Evolutionary conservation across 2,888 invertebrate species (phyloP).

Genomic region (Eristalinus aeneus): DNA sequence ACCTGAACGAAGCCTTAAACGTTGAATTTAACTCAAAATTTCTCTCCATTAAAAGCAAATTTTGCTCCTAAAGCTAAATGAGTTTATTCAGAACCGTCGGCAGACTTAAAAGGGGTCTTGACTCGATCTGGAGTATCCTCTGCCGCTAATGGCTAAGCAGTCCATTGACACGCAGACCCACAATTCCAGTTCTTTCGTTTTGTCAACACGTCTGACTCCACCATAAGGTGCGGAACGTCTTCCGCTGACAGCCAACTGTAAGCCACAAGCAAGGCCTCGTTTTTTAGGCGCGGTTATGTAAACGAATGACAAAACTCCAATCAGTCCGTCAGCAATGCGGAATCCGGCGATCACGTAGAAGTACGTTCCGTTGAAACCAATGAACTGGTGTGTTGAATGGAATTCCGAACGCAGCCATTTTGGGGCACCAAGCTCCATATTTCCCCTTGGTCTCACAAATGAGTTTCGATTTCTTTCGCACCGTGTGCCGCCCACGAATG

Average conservation of each 20-base stretch:
- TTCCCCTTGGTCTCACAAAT: background rate
- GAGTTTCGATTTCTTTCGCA: background rate
- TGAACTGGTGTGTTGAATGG: slow-evolving; percentile 50
- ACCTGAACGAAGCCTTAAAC: too few relatives aligned
- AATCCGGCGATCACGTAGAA: slow-evolving; percentile 48
- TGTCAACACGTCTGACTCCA: background rate
- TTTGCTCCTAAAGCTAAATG: too few relatives aligned
- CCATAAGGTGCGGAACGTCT: background rate
- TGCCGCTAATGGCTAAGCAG: too few relatives aligned
- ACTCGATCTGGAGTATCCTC: too few relatives aligned
- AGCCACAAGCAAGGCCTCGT: background rate
- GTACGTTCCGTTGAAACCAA: too few relatives aligned
- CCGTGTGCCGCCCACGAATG: background rate
- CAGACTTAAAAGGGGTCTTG: too few relatives aligned
- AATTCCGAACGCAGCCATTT: slow-evolving; percentile 53
- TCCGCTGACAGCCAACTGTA: background rate
- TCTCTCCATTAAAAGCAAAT: too few relatives aligned
- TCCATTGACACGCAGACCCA: background rate
- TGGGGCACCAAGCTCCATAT: background rate
- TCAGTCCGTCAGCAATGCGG: background rate
- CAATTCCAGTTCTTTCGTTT: background rate
- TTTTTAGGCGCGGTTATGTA: background rate
- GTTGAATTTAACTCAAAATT: too few relatives aligned
- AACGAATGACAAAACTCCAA: background rate
- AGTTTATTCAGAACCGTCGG: background rate